Evolutionary conservation across 2,113 vertebrate genomes (phyloP).

Genomic region (Xiphophorus maculatus): DNA sequence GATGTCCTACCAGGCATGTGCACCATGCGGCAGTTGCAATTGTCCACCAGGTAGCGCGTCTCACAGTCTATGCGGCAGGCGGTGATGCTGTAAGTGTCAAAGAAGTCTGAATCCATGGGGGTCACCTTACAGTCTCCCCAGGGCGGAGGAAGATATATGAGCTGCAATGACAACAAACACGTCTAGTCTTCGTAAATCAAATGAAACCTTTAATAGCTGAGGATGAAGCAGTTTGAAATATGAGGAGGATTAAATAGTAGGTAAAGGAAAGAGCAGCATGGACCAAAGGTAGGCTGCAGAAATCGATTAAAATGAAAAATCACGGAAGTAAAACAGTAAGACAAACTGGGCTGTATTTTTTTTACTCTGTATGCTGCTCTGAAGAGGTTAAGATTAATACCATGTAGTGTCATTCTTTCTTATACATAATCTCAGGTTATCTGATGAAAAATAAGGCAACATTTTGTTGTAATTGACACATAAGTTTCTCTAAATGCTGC

Average conservation of each 20-base stretch:
- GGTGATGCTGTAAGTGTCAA: constrained; percentile 95
- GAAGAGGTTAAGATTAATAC: too few relatives aligned
- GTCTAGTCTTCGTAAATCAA: neutral
- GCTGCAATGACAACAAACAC: constrained; percentile 75
- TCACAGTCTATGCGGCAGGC: constrained; percentile 98
- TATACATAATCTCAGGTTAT: too few relatives aligned
- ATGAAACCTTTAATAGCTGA: neutral
- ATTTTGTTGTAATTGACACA: too few relatives aligned
- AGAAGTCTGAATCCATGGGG: constrained; percentile 92
- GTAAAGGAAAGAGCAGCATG: neutral
- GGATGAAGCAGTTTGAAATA: neutral
- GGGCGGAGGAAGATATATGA: constrained; percentile 94
- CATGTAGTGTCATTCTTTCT: too few relatives aligned
- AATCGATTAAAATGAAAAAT: too few relatives aligned
- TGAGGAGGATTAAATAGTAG: neutral
- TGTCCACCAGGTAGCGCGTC: constrained; percentile 97
- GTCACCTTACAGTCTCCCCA: constrained; percentile 96
- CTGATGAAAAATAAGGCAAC: too few relatives aligned
- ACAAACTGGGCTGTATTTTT: too few relatives aligned
- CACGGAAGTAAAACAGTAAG: too few relatives aligned
- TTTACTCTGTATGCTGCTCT: too few relatives aligned
- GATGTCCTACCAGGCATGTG: constrained; percentile 92
- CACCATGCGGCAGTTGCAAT: constrained; percentile 99
- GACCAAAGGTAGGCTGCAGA: neutral
- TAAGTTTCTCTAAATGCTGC: too few relatives aligned